phyloP scores from a whole-genome alignment of 1,140 invertebrate genomes.

The Samia ricini region DNA sequence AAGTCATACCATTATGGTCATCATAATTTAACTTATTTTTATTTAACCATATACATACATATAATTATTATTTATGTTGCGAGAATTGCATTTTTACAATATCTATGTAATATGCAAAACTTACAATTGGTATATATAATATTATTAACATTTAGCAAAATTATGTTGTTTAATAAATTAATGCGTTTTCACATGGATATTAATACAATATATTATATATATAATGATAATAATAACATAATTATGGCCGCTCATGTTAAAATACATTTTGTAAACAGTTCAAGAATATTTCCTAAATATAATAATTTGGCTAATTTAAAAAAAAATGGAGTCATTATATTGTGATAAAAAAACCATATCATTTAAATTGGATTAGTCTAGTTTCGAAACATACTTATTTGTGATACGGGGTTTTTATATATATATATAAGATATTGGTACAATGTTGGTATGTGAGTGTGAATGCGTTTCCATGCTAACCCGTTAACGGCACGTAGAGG shows the following conservation, averaged over 20 bases:
- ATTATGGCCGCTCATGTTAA: too few species aligned
- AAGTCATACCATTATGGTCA: slow-evolving; percentile 25
- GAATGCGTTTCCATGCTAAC: slow-evolving; percentile 75
- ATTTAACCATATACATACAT: not conserved
- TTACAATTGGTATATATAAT: not conserved
- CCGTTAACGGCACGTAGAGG: slow-evolving; percentile 71
- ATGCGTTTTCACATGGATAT: not conserved
- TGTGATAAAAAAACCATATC: too few species aligned
- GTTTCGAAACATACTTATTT: too few species aligned
- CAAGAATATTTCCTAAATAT: too few species aligned
- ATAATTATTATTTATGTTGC: not conserved
- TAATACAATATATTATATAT: not conserved
- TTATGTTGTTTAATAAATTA: not conserved
- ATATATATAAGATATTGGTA: slow-evolving; percentile 11
- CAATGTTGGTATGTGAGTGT: slow-evolving; percentile 52
- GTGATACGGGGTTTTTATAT: too few species aligned
- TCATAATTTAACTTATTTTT: slow-evolving; percentile 30
- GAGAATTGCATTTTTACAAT: not conserved
- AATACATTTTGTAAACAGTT: too few species aligned
- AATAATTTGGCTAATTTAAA: too few species aligned
- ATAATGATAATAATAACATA: too few species aligned
- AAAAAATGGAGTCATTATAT: too few species aligned
- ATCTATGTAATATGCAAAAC: not conserved
- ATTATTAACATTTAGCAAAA: not conserved
- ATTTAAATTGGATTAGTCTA: too few species aligned